phyloP scores from a whole-genome alignment of 2,113 vertebrate species.

The Pomatostomus ruficeps region DNA sequence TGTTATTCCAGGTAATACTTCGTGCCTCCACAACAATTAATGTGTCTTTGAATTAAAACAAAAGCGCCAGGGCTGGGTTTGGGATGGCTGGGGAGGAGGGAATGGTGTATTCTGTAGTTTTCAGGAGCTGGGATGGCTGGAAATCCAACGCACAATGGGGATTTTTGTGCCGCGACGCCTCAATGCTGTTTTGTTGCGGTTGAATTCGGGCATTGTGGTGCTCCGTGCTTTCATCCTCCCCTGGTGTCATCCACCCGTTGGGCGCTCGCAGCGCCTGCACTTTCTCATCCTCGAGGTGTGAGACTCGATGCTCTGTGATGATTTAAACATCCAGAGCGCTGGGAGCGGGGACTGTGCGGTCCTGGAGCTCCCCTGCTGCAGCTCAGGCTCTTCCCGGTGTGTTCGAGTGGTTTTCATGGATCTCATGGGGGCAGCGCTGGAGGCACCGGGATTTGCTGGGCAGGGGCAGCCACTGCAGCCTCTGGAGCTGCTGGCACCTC shows the following conservation, averaged over 20 bases:
- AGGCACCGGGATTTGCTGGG: neutral
- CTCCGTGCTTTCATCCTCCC: neutral
- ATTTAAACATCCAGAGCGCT: rapidly evolving
- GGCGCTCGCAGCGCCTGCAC: rapidly evolving
- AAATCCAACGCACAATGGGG: neutral
- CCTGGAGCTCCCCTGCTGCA: neutral
- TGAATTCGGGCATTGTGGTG: constrained; percentile 12
- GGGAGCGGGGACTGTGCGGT: neutral
- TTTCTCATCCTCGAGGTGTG: neutral
- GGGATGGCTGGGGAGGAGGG: neutral
- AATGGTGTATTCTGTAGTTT: neutral
- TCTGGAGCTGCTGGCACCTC: neutral
- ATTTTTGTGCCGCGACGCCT: constrained; percentile 12
- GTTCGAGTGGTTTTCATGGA: neutral
- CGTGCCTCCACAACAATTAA: constrained; percentile 8
- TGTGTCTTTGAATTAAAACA: neutral
- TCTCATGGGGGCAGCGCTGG: neutral
- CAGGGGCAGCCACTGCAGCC: rapidly evolving
- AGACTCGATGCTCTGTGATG: neutral
- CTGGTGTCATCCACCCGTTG: neutral
- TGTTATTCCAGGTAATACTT: constrained; percentile 57
- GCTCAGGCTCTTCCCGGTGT: rapidly evolving
- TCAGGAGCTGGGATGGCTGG: neutral
- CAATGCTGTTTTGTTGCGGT: constrained; percentile 45
- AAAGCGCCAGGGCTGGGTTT: neutral